Evolutionary conservation across 1,140 invertebrate genomes (phyloP), one percentile per base, ranked within the genome.

Genomic region (Zaprionus taronus): DNA sequence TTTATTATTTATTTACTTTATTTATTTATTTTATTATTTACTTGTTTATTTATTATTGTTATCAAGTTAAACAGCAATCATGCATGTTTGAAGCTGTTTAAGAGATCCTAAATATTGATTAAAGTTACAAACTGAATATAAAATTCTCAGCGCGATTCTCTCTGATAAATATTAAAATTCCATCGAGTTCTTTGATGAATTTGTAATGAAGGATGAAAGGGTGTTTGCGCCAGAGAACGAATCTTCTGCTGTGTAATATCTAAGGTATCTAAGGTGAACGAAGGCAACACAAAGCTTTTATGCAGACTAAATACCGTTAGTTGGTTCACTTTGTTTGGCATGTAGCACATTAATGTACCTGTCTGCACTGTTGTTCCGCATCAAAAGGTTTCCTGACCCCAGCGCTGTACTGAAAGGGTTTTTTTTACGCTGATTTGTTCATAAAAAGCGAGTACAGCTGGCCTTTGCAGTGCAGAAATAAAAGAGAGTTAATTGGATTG

Each of bases 31-130:
- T 17, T 66, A 57, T 24, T 77, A 70, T 65, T 60, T 80, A 63
- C 62, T 55, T 72, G 57, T 75, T 75, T 78, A 71, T 77, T 75
- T 71, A 63, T 66, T 80, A 79, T 83, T 86, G 77, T 87, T 87
- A 79, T 70, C 58, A 34, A 63, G 47, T 77, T 87, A 81, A 78
- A 83, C 78, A 87, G 58, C 62, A 36, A 53, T 51, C 57, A 5
- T 55, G 51, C 57, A 5, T 60, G 41, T 63, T 71, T 17, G 17
- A 64, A 74, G 58, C 71, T 84, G 71, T 67, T 79, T 62, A 78
- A 78, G 66, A 55, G 63, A 58, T 78, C 56, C 67, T 75, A 64
- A 70, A 57, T 65, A 90, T 81, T 62, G 63, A 83, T 80, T 83
- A 80, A 86, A 87, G 38, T n/a, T 63, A 68, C 44, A 47, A 75